phyloP scores from a whole-genome alignment of 2,888 invertebrate genomes.

The Mylabris sibirica region DNA sequence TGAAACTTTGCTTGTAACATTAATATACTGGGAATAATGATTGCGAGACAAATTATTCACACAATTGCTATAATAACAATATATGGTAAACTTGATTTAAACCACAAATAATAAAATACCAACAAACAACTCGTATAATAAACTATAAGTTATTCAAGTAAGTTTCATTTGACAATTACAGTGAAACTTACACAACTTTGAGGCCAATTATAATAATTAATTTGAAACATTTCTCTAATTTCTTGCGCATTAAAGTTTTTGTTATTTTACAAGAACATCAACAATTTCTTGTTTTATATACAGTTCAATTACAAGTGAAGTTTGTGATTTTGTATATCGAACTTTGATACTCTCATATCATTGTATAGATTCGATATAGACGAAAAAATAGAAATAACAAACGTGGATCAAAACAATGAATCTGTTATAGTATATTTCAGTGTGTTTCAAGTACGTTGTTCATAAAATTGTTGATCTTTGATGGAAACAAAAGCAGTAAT shows the following conservation, averaged over 20 bases:
- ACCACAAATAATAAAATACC: background rate
- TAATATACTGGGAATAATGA: too few species aligned
- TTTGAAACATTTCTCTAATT: background rate
- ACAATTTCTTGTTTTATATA: too few species aligned
- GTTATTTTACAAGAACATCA: slow-evolving; percentile 4
- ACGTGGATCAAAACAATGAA: background rate
- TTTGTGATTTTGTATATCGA: too few species aligned
- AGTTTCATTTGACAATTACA: background rate
- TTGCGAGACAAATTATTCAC: background rate
- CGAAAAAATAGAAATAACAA: background rate
- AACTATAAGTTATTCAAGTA: background rate
- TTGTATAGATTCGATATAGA: too few species aligned
- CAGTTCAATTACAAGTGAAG: too few species aligned
- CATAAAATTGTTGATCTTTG: background rate
- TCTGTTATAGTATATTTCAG: background rate
- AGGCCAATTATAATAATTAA: background rate
- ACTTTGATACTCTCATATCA: too few species aligned
- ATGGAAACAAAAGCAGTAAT: background rate
- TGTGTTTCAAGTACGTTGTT: background rate
- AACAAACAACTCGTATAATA: background rate
- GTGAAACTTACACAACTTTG: background rate
- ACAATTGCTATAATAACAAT: background rate
- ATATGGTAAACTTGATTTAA: background rate
- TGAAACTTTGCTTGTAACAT: too few species aligned
- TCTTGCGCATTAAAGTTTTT: background rate